These are phyloP conservation scores for Thaleichthys pacificus DNA, from an alignment of 2,797 vertebrate genomes.

Conservation along the genomic window DNA sequence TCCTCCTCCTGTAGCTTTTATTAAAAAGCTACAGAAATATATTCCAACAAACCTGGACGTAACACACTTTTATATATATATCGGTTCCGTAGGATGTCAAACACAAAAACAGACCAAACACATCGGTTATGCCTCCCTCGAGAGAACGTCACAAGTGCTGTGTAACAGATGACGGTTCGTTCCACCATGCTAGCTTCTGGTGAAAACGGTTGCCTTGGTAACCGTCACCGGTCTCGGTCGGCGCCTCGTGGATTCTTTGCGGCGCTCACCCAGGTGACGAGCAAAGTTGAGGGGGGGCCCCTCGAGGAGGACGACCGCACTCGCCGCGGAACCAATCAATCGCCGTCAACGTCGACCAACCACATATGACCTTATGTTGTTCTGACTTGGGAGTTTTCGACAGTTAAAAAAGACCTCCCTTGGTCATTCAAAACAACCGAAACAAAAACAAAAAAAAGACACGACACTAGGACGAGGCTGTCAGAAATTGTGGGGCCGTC, in stretches of 20 bases:
- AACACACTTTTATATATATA: not conserved
- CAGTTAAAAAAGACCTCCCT: not conserved
- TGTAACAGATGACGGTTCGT: constrained; percentile 23
- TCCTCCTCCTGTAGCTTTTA: not conserved
- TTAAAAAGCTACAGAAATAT: not conserved
- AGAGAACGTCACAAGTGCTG: constrained; percentile 26
- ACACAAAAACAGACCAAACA: not conserved
- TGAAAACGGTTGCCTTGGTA: constrained; percentile 48
- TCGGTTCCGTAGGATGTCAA: not conserved
- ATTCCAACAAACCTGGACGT: not conserved
- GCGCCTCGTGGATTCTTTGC: constrained; percentile 42
- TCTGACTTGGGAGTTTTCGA: not conserved
- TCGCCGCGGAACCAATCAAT: no score
- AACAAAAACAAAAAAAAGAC: not conserved
- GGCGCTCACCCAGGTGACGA: constrained; percentile 39
- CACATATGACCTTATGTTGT: not conserved
- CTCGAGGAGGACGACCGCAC: not conserved
- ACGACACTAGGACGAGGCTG: not conserved
- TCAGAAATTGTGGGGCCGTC: not conserved
- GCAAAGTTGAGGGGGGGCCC: constrained; percentile 11
- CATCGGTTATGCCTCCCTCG: no score
- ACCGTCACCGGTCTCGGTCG: constrained; percentile 47
- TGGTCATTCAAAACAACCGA: not conserved
- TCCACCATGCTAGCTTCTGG: constrained; percentile 27
- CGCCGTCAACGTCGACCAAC: no score